Conservation (phyloP, 2,888 invertebrate species). For the Pinctada fucata region DNA sequence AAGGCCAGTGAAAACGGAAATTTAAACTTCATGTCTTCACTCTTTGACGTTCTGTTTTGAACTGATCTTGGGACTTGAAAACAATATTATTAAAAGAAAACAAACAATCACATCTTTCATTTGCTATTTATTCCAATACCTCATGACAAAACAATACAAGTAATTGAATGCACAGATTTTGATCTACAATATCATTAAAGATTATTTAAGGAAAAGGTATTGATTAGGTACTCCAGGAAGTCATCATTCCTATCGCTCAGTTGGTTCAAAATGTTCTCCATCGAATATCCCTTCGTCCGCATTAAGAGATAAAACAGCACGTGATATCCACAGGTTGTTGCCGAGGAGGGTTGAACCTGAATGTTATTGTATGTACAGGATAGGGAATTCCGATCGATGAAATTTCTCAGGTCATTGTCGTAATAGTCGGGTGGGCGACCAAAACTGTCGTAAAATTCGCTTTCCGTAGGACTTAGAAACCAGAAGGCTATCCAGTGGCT, state of each 20-base stretch:
- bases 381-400: conserved; percentile 17
- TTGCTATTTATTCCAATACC: no score
- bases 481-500: conserved; percentile 26
- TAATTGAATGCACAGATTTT: no score
- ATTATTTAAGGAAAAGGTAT: no score
- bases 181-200: no score
- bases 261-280: not conserved
- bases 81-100: no score
- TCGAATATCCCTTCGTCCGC: conserved; percentile 3
- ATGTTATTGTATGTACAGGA: conserved; percentile 10
- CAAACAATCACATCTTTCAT: no score
- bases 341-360: not conserved
- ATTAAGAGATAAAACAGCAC: conserved; percentile 20
- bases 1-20: not conserved
- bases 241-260: not conserved
- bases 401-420: conserved; percentile 4
- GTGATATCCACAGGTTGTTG: conserved; percentile 19
- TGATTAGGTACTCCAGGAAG: no score
- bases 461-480: conserved; percentile 4
- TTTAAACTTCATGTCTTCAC: not conserved
- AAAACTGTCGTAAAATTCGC: conserved; percentile 28
- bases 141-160: no score
- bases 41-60: not conserved
- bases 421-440: conserved; percentile 21
- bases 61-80: no score